Conservation (phyloP, 2,113 vertebrate genomes). For the Grallaria varia region DNA sequence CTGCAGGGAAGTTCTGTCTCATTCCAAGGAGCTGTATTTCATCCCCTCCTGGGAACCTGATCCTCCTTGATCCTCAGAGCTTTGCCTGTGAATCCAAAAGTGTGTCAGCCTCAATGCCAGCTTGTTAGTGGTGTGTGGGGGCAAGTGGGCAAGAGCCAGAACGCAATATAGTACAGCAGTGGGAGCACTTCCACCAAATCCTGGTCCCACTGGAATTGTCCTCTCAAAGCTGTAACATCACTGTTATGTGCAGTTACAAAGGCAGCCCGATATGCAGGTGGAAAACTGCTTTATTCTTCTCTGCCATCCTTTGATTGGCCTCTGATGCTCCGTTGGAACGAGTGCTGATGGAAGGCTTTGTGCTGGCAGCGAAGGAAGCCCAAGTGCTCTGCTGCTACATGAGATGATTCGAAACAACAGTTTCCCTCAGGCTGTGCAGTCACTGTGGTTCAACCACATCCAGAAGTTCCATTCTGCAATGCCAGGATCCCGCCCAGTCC, state of each 20-base stretch:
- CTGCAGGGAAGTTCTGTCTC: background rate
- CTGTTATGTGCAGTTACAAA: background rate
- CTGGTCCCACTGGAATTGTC: background rate
- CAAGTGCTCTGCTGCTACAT: background rate
- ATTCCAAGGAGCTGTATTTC: background rate
- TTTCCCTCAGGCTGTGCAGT: background rate
- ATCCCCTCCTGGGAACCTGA: background rate
- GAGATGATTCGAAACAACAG: background rate
- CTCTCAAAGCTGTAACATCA: background rate
- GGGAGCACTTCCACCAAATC: background rate
- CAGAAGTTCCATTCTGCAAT: fast-evolving
- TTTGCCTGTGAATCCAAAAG: background rate
- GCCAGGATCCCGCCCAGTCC: background rate
- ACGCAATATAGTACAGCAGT: background rate
- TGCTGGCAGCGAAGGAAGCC: background rate
- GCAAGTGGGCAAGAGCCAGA: background rate
- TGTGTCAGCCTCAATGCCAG: background rate
- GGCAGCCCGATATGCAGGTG: background rate
- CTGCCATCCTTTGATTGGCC: background rate
- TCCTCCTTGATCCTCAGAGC: background rate
- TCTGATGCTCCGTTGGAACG: background rate
- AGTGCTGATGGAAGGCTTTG: background rate
- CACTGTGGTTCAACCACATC: background rate
- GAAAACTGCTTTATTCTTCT: background rate
- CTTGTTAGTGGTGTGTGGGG: background rate